These are phyloP conservation scores for Lethenteron camtschaticum DNA, from an alignment of 2,113 vertebrate species.

Conservation along the genomic window DNA sequence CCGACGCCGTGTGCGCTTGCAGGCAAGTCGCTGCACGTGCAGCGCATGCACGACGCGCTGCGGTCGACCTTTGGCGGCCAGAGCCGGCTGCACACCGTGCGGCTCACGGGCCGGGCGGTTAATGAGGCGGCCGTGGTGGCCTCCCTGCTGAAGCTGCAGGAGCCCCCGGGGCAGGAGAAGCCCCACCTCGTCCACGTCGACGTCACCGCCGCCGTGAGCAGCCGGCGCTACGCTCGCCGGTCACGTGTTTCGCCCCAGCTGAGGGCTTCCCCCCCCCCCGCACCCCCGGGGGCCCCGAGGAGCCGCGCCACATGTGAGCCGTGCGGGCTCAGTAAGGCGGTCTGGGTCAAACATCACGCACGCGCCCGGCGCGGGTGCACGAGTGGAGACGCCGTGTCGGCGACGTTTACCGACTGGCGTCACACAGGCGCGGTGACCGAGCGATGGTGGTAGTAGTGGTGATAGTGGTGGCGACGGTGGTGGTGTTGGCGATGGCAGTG, in stretches of 20 bases:
- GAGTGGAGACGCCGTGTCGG: too few relatives aligned
- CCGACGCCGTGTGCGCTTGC: not conserved
- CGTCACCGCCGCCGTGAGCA: conserved; percentile 63
- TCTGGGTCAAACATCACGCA: too few relatives aligned
- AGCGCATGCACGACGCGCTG: conserved; percentile 36
- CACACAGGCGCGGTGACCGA: too few relatives aligned
- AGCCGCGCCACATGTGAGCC: not conserved
- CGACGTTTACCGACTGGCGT: too few relatives aligned
- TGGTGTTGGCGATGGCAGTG: too few relatives aligned
- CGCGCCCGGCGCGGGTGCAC: too few relatives aligned
- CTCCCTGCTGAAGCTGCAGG: conserved; percentile 30
- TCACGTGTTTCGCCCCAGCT: not conserved
- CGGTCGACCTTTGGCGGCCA: conserved; percentile 10
- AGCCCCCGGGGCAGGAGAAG: conserved; percentile 13
- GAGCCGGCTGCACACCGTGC: conserved; percentile 33
- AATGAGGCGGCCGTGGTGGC: conserved; percentile 46
- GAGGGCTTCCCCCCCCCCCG: too few relatives aligned
- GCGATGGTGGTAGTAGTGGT: too few relatives aligned
- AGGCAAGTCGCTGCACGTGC: conserved; percentile 83
- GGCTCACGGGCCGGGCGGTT: conserved; percentile 34
- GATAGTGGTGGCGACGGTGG: too few relatives aligned
- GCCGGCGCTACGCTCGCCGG: not conserved
- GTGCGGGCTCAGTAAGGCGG: not conserved
- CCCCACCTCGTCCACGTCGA: conserved; percentile 64
- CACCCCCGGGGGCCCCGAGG: not conserved